Base-by-base conservation (phyloP, 2,888 invertebrate species). In the Ectobius pallidus region DNA sequence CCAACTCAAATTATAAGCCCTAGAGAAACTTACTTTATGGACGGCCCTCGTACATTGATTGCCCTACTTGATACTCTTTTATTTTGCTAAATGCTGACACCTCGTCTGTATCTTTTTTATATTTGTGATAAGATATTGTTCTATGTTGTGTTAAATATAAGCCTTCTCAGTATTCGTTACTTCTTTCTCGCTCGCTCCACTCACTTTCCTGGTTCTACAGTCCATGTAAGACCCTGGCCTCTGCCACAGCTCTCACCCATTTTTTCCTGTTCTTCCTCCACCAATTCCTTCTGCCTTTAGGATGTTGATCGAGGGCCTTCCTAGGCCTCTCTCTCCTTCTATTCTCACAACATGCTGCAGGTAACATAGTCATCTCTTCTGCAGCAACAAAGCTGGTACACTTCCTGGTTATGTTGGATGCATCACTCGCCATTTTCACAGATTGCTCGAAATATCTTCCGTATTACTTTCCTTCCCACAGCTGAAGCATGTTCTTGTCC, bases 181-280 rank as follows among this genome's bases (percentile, higher is more conserved):
- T n/a, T n/a, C n/a, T n/a, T n/a, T n/a, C n/a, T n/a, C n/a, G n/a
- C n/a, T n/a, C n/a, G n/a, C n/a, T 58, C 22, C 25, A 58, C n/a
- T 58, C 58, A 58, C 22, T 58, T 6, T 58, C 58, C 58, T 58
- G 58, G 58, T 25, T 20, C 25, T 58, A 22, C 58, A 58, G 58
- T 58, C 58, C 58, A 58, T 58, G 30, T 58, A 58, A 16, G 58
- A 58, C 22, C 58, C 58, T 58, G 58, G 7, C 25, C 58, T 58
- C 58, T 58, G 6, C 58, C 22, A 25, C 58, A 58, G 58, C 58
- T 58, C 16, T 58, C 25, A 16, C 22, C 58, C 58, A 22, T 4
- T 58, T 25, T 27, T 58, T 27, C 9, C 16, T 58, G 16, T 58
- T 25, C 7, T 6, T 4, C 27, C 58, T 58, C 14, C 27, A 20